Conservation (phyloP, 1,140 invertebrate genomes). For the Nasonia longicornis region DNA sequence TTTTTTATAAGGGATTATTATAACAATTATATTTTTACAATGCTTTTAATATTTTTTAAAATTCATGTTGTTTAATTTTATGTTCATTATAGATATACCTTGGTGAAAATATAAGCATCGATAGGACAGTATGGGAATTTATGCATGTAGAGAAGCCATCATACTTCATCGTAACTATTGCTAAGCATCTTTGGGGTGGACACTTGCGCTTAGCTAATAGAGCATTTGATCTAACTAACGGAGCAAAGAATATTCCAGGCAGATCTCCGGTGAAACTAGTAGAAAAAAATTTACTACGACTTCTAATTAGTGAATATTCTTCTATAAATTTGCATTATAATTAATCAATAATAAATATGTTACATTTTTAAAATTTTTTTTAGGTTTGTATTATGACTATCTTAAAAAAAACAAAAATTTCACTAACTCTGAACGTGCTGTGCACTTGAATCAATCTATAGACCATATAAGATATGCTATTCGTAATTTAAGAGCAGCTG, state of each 20-base stretch:
- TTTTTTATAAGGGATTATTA: too few relatives aligned
- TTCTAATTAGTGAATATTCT: background rate
- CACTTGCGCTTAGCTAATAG: background rate
- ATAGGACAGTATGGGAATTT: background rate
- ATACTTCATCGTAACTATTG: background rate
- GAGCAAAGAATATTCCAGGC: background rate
- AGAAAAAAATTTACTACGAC: background rate
- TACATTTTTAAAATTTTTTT: too few relatives aligned
- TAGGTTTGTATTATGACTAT: too few relatives aligned
- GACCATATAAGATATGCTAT: too few relatives aligned
- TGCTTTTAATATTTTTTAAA: too few relatives aligned
- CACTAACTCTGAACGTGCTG: too few relatives aligned
- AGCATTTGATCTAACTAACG: background rate
- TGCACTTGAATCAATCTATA: too few relatives aligned
- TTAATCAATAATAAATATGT: too few relatives aligned
- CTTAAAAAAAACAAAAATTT: too few relatives aligned
- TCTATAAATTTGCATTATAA: too few relatives aligned
- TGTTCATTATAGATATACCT: background rate
- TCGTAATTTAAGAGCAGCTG: background rate
- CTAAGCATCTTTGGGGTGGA: constrained; percentile 4
- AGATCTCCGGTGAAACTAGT: background rate
- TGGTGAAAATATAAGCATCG: background rate
- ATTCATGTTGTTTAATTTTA: too few relatives aligned
- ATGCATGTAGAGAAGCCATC: background rate
- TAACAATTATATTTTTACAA: too few relatives aligned